Base-by-base conservation (phyloP, 2,888 invertebrate genomes). In the Odiellus spinosus region DNA sequence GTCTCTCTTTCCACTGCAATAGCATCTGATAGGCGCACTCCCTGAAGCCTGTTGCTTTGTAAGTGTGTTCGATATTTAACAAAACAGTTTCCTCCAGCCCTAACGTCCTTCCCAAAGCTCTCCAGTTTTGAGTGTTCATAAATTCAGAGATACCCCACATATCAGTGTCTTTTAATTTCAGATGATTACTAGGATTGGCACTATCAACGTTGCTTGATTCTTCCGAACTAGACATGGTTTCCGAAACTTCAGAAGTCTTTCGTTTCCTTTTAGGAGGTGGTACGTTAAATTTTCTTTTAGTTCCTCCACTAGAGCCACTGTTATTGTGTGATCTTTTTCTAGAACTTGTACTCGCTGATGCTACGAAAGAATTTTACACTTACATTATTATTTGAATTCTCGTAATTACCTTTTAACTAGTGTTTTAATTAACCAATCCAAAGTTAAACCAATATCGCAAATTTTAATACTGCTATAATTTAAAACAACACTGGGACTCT, bases 1-100 rank as follows among this genome's bases (percentile, higher is more conserved):
- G 52, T 12, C 54, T 48, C 10, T 55, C 56, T 44, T 56, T 58
- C 60, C 60, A 61, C 11, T 52, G 50, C 12, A 60, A 42, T n/a
- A 61, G 50, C 56, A 60, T 58, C 47, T 61, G 61, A 44, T 59
- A 61, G 2, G 58, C 52, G 49, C 58, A 58, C 46, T 61, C 61
- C 11, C 60, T 52, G 26, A 56, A 54, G 6, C 59, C 59, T 5
- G 42, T 46, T 10, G 48, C 38, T 14, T 57, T 54, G 26, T 59
- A 47, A 1, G 48, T 36, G 18, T 56, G 54, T 33, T 60, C 57
- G 21, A 61, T 50, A 40, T 57, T 54, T 11, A 53, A 39, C 6
- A 60, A 43, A 3, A 53, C 54, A 19, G 47, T 53, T 40, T 59
- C 58, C 14, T 56, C 55, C n/a, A 59, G 47, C 2, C 56, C 55